These are phyloP conservation scores for Noctilio leporinus DNA, from an alignment of 2,113 vertebrate genomes.

Conservation along the genomic window DNA sequence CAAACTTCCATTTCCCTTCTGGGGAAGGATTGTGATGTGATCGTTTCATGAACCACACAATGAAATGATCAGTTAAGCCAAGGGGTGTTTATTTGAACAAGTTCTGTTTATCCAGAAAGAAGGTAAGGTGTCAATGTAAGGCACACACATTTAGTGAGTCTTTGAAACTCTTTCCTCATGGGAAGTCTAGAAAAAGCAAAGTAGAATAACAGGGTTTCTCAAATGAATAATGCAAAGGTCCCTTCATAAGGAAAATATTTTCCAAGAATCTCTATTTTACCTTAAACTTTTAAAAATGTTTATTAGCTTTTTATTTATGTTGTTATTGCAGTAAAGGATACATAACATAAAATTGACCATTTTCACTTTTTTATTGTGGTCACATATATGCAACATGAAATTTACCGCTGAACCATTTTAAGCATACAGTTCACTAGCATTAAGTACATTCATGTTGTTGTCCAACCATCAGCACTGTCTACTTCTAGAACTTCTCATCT, in stretches of 20 bases:
- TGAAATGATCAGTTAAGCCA: neutral
- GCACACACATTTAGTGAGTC: neutral
- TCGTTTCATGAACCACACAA: slow-evolving; percentile 11
- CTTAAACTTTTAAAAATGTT: neutral
- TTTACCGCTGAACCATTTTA: neutral
- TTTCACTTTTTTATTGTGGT: neutral
- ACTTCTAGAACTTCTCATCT: neutral
- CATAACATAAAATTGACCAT: neutral
- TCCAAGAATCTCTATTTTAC: neutral
- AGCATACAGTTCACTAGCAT: neutral
- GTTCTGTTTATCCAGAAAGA: slow-evolving; percentile 16
- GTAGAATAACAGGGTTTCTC: neutral
- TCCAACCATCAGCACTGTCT: neutral
- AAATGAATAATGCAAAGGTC: neutral
- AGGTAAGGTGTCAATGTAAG: neutral
- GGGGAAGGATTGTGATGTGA: neutral
- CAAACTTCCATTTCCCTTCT: slow-evolving; percentile 36
- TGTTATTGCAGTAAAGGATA: neutral
- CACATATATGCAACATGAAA: neutral
- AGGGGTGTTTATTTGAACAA: slow-evolving; percentile 11
- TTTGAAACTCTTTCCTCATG: neutral
- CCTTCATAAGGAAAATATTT: neutral
- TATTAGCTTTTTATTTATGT: neutral
- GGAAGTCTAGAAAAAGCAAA: neutral
- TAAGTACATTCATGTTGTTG: neutral